A percentile compares a stretch with the other conserved stretches of the same genome.
These are phyloP conservation scores for Hydroisotoma schaefferi DNA, from an alignment of 2,888 invertebrate genomes.

Conservation along the genomic window DNA sequence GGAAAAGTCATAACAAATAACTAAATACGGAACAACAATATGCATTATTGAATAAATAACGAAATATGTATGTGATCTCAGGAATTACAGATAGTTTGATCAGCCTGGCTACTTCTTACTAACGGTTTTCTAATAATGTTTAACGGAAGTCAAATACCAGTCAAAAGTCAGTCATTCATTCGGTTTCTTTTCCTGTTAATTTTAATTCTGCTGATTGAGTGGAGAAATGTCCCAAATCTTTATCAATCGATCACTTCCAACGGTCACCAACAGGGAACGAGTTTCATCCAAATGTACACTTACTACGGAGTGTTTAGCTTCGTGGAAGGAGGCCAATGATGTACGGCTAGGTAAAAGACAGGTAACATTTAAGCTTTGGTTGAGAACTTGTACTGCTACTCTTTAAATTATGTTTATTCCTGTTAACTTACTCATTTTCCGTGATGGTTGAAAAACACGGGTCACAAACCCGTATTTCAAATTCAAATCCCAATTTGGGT, in stretches of 20 bases:
- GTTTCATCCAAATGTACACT: slow-evolving; percentile 84
- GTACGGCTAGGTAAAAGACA: slow-evolving; percentile 53
- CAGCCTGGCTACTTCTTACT: no score
- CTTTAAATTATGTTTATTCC: slow-evolving; percentile 10
- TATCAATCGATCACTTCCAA: slow-evolving; percentile 91
- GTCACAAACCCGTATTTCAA: slow-evolving; percentile 92
- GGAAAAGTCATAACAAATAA: no score
- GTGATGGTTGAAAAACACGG: slow-evolving; percentile 79
- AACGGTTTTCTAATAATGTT: no score
- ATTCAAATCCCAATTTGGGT: slow-evolving; percentile 97
- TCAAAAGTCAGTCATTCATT: neutral
- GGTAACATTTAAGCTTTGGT: no score
- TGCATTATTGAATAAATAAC: no score
- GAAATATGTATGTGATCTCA: no score
- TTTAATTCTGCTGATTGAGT: slow-evolving; percentile 51
- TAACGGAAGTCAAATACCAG: no score
- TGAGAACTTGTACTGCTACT: no score
- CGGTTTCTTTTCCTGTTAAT: no score
- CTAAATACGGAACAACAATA: no score
- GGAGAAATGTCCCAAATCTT: slow-evolving; percentile 86
- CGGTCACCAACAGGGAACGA: slow-evolving; percentile 80
- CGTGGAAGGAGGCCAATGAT: slow-evolving; percentile 90
- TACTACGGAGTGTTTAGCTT: slow-evolving; percentile 86
- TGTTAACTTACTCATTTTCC: slow-evolving; percentile 71
- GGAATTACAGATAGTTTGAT: no score